Percentiles rank a stretch among this genome's conserved stretches.
Evolutionary conservation across 2,888 invertebrate species (phyloP).

Genomic region (Oxystoma pomonae): DNA sequence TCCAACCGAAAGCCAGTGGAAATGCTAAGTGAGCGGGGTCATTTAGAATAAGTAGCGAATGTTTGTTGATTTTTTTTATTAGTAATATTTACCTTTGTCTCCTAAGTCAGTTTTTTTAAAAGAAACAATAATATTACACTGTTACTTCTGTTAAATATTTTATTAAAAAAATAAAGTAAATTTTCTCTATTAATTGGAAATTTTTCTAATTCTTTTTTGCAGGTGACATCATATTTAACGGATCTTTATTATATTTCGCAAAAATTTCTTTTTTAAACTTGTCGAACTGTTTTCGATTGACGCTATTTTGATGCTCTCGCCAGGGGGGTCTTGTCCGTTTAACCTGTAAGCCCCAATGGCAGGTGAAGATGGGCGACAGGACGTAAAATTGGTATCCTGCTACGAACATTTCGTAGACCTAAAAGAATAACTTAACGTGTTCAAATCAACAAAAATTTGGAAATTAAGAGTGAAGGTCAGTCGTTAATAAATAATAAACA

Average conservation of each 20-base stretch:
- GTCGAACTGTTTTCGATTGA: slow-evolving; percentile 77
- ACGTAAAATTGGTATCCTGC: slow-evolving; percentile 86
- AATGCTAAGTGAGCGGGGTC: no score
- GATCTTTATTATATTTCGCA: slow-evolving; percentile 69
- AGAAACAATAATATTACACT: no score
- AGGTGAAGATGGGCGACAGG: slow-evolving; percentile 82
- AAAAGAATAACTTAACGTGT: slow-evolving; percentile 33
- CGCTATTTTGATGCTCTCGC: slow-evolving; percentile 82
- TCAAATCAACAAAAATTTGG: not conserved
- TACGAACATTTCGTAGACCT: slow-evolving; percentile 92
- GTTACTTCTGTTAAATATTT: no score
- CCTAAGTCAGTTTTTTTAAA: no score
- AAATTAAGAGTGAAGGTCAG: no score
- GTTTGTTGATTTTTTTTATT: no score
- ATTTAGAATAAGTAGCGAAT: no score
- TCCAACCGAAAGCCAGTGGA: no score
- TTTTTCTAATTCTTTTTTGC: slow-evolving; percentile 4
- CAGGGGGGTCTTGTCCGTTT: slow-evolving; percentile 75
- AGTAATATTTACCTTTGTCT: no score
- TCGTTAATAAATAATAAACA: no score
- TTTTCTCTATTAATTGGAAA: no score
- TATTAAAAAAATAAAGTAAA: slow-evolving; percentile 6
- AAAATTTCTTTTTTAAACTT: slow-evolving; percentile 79
- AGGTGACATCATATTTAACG: slow-evolving; percentile 51
- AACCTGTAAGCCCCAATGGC: slow-evolving; percentile 85